Conservation (phyloP, 2,113 vertebrate genomes). For the Hemichromis elongatus region DNA sequence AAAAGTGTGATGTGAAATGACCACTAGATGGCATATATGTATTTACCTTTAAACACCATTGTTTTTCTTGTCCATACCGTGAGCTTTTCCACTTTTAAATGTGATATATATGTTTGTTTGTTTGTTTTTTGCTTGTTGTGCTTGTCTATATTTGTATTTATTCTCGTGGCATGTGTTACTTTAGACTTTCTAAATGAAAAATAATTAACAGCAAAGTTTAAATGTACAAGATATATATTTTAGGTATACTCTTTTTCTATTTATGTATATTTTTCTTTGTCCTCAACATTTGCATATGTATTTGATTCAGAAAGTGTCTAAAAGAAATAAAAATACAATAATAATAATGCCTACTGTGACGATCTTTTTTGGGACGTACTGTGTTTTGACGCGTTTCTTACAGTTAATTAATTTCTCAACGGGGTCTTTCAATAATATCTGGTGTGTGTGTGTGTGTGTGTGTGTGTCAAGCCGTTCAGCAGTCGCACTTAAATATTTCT, state of each 20-base stretch:
- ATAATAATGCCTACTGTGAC: background rate
- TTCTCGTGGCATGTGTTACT: background rate
- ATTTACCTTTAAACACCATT: background rate
- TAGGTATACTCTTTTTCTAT: background rate
- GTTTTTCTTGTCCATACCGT: background rate
- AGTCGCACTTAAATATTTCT: background rate
- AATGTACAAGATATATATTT: background rate
- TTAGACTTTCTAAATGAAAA: background rate
- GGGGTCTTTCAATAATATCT: background rate
- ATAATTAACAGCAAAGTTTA: background rate
- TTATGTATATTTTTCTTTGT: background rate
- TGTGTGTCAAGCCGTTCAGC: background rate
- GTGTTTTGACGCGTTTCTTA: background rate
- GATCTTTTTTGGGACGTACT: background rate
- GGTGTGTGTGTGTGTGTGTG: background rate
- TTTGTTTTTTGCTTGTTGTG: background rate
- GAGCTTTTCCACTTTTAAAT: background rate
- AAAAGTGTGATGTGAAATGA: background rate
- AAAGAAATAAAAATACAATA: background rate
- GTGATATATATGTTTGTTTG: background rate
- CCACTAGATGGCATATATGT: conserved; percentile 55
- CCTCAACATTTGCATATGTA: background rate
- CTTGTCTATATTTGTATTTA: background rate
- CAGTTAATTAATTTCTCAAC: background rate
- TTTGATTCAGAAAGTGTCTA: background rate